Evolutionary conservation across 1,140 invertebrate species (phyloP).

Genomic region (Lepidurus apus): DNA sequence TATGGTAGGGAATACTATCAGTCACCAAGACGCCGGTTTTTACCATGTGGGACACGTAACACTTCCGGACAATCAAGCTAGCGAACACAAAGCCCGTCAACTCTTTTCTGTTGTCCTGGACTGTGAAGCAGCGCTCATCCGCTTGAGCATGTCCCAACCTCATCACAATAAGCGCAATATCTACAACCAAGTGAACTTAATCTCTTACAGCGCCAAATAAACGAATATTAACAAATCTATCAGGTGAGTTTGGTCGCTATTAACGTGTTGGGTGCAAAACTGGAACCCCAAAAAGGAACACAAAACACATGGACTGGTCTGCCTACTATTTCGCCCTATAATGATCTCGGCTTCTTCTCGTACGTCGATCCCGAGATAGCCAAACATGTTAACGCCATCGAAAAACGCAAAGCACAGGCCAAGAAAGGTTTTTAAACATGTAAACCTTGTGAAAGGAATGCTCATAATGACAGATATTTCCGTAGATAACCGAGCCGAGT

Average conservation of each 20-base stretch:
- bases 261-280: not conserved
- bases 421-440: not conserved
- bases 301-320: not conserved
- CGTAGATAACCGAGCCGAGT: not conserved
- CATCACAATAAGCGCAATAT: not conserved
- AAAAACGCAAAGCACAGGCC: not conserved
- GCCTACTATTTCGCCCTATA: not conserved
- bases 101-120: not conserved
- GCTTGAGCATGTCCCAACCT: not conserved
- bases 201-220: not conserved
- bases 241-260: slow-evolving; percentile 2
- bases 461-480: not conserved
- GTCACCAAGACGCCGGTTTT: not conserved
- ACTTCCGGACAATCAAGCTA: slow-evolving; percentile 7
- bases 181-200: not conserved
- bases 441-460: not conserved
- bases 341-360: not conserved
- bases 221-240: no score
- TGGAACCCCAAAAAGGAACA: not conserved
- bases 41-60: not conserved
- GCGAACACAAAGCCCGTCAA: not conserved
- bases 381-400: not conserved
- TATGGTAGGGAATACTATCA: not conserved
- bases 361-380: not conserved
- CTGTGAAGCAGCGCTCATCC: not conserved